phyloP scores from a whole-genome alignment of 2,113 vertebrate genomes.

The Okapia johnstoni region DNA sequence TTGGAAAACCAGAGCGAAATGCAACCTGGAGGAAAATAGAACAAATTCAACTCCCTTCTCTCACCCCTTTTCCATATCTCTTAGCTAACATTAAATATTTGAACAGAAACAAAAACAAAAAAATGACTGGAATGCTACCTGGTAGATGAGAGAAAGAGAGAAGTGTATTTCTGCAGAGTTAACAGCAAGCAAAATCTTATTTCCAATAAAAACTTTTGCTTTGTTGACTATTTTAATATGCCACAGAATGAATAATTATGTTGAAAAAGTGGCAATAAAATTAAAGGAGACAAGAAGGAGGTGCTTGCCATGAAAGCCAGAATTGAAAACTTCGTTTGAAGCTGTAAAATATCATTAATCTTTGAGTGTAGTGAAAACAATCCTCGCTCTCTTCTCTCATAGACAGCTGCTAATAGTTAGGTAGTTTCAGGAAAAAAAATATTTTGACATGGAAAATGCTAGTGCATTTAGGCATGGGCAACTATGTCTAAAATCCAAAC shows the following conservation, averaged over 20 bases:
- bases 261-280: constrained; percentile 57
- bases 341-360: constrained; percentile 67
- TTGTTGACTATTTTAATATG: constrained; percentile 22
- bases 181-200: not conserved
- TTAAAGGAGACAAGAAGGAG: constrained; percentile 67
- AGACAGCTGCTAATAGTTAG: constrained; percentile 71
- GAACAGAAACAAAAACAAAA: constrained; percentile 2
- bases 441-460: constrained; percentile 65
- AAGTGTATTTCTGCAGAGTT: not conserved
- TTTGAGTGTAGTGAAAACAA: constrained; percentile 65
- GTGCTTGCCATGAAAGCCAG: constrained; percentile 51
- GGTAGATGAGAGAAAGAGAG: constrained; percentile 1
- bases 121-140: constrained; percentile 6
- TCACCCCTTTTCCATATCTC: not conserved
- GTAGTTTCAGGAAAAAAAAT: constrained; percentile 60
- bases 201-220: constrained; percentile 35
- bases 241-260: constrained; percentile 55
- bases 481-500: constrained; percentile 44
- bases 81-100: constrained; percentile 25
- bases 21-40: not conserved
- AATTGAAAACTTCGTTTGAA: constrained; percentile 69
- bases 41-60: not conserved
- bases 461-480: constrained; percentile 23
- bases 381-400: constrained; percentile 61
- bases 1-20: not conserved